phyloP scores from a whole-genome alignment of 1,140 invertebrate species.

The Drosophila tani region DNA sequence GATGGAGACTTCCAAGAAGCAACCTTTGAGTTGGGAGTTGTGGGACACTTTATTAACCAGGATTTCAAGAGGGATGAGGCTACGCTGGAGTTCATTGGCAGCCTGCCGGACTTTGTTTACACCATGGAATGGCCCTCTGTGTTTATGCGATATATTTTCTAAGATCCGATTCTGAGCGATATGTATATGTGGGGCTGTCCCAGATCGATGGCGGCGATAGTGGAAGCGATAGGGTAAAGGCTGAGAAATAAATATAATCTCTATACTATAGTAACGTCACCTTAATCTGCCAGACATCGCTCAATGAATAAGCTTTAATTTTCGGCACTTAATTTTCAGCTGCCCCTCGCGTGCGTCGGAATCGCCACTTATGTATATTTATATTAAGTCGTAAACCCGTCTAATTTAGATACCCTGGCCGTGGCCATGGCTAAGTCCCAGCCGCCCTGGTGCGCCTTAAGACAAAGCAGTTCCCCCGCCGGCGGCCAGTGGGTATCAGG shows the following conservation, averaged over 20 bases:
- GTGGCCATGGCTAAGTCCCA: slow-evolving; percentile 35
- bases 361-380: slow-evolving; percentile 50
- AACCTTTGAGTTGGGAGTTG: slow-evolving; percentile 66
- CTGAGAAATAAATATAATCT: slow-evolving; percentile 39
- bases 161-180: background rate
- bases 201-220: slow-evolving; percentile 8
- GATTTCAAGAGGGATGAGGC: slow-evolving; percentile 56
- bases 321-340: slow-evolving; percentile 42
- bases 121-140: slow-evolving; percentile 77
- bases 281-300: slow-evolving; percentile 39
- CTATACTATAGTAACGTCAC: slow-evolving; percentile 34
- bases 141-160: slow-evolving; percentile 72
- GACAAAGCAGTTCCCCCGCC: slow-evolving; percentile 37
- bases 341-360: slow-evolving; percentile 36
- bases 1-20: slow-evolving; percentile 43
- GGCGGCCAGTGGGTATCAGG: slow-evolving; percentile 10
- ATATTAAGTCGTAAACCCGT: slow-evolving; percentile 42
- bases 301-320: slow-evolving; percentile 51
- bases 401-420: slow-evolving; percentile 38
- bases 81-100: slow-evolving; percentile 50
- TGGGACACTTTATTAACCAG: slow-evolving; percentile 68
- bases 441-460: slow-evolving; percentile 37
- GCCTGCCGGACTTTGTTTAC: slow-evolving; percentile 68
- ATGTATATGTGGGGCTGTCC: slow-evolving; percentile 14
- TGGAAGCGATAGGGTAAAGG: slow-evolving; percentile 23